Evolutionary conservation across 1,140 invertebrate species (phyloP), one percentile per base, ranked within the genome.

Genomic region (Palaemon carinicauda): DNA sequence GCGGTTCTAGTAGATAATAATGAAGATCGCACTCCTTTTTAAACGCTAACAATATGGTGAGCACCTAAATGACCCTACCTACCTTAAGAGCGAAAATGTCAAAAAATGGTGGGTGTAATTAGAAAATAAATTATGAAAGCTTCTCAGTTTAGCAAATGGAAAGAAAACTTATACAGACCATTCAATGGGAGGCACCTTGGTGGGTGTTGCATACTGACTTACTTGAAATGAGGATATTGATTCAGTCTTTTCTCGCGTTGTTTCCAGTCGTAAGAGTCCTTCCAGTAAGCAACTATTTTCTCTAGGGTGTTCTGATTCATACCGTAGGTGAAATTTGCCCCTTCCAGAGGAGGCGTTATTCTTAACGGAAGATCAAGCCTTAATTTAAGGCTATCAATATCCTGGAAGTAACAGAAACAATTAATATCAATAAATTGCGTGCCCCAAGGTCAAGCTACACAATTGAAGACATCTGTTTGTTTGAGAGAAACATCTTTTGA

Each of bases 271-370:
- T 96, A 97, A 29, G 94, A 92, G 17, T 93, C 89, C 5, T 91
- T 90, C 96, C 96, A 95, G 91, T 96, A 95, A 93, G 95, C 92
- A 93, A 96, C 93, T 56, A 94, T 93, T 0, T 95, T 94, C 90
- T 94, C 91, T 33, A 97, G 91, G 90, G 94, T 94, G 31, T 94
- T 92, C 0, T 94, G 92, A 91, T 96, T 96, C 87, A 96, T 94
- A 15, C 96, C 96, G 91, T 96, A 97, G 82, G 94, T 91, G 88
- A 96, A 97, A 60, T 93, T 93, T 5, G 93, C 91, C 27, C 93
- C 94, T 91, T 96, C 94, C 77, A 97, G 89, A 1, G 95, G 94
- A 19, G 92, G 91, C 51, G 92, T 92, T 9, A 88, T 50, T 21
- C 87, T 82, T 3, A 80, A 29, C 21, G 84, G 77, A 24, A 80